phyloP scores from a whole-genome alignment of 2,797 vertebrate species.

The Cygnus olor region DNA sequence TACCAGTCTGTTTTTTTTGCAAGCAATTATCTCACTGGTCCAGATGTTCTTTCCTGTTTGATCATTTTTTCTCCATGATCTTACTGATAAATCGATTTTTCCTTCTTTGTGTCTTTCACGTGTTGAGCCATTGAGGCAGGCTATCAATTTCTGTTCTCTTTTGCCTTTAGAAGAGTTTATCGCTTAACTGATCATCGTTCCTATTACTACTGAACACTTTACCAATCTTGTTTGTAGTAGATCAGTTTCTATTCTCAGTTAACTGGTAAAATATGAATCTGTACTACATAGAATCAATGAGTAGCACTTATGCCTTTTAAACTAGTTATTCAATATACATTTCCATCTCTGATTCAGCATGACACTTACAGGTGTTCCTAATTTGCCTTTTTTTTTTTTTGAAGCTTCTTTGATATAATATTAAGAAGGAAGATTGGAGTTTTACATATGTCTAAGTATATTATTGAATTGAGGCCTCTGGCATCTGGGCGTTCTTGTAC shows the following conservation, averaged over 20 bases:
- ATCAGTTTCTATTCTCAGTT: neutral
- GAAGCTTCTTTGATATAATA: neutral
- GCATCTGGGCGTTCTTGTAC: neutral
- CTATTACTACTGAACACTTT: neutral
- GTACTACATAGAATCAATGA: neutral
- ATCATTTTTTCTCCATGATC: neutral
- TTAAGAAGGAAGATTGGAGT: neutral
- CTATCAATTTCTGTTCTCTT: neutral
- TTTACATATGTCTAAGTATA: neutral
- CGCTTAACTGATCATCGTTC: neutral
- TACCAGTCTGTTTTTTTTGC: neutral
- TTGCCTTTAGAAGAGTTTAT: neutral
- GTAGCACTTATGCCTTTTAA: neutral
- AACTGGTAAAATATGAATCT: neutral
- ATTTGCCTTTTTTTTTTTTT: neutral
- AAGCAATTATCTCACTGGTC: conserved; percentile 34
- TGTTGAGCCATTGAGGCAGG: neutral
- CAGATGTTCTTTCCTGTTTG: conserved; percentile 34
- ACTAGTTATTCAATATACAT: neutral
- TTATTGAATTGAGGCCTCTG: neutral
- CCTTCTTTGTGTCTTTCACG: neutral
- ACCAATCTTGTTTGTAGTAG: neutral
- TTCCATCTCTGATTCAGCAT: neutral
- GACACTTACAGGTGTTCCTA: neutral
- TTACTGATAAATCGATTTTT: conserved; percentile 33